Conservation (phyloP, 2,888 invertebrate genomes). For the Campoplex capitator region DNA sequence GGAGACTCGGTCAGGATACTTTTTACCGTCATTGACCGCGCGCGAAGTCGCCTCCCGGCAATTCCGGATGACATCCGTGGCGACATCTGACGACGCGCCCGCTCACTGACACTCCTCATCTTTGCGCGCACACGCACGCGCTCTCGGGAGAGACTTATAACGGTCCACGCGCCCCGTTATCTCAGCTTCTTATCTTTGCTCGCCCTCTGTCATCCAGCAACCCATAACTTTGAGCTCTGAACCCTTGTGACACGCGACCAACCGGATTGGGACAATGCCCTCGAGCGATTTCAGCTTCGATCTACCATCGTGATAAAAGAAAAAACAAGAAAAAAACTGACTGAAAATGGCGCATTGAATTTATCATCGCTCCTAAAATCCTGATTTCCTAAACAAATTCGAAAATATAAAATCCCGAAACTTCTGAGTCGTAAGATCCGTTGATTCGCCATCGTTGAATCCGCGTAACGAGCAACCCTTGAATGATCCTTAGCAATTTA, state of each 20-base stretch:
- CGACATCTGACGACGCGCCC: neutral
- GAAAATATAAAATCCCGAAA: neutral
- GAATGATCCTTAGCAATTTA: conserved; percentile 10
- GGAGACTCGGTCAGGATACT: neutral
- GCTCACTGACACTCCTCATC: neutral
- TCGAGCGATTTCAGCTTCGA: conserved; percentile 5
- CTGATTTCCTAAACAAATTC: neutral
- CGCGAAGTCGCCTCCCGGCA: neutral
- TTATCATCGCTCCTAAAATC: neutral
- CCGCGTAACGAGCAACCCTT: neutral
- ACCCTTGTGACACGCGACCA: conserved; percentile 65
- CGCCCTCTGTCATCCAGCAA: conserved; percentile 39
- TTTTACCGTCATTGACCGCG: neutral
- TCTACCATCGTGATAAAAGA: neutral
- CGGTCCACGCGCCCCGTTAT: conserved; percentile 66
- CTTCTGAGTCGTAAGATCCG: too few relatives aligned
- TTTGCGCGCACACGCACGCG: neutral
- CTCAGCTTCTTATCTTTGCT: conserved; percentile 60
- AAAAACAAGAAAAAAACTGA: neutral
- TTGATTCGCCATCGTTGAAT: neutral
- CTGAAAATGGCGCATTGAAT: neutral
- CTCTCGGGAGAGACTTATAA: conserved; percentile 42
- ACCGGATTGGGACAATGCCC: conserved; percentile 26
- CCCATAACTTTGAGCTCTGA: conserved; percentile 37
- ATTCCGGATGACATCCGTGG: neutral